Base-by-base conservation (phyloP, 2,888 invertebrate genomes). In the Philhelius pedissequus region DNA sequence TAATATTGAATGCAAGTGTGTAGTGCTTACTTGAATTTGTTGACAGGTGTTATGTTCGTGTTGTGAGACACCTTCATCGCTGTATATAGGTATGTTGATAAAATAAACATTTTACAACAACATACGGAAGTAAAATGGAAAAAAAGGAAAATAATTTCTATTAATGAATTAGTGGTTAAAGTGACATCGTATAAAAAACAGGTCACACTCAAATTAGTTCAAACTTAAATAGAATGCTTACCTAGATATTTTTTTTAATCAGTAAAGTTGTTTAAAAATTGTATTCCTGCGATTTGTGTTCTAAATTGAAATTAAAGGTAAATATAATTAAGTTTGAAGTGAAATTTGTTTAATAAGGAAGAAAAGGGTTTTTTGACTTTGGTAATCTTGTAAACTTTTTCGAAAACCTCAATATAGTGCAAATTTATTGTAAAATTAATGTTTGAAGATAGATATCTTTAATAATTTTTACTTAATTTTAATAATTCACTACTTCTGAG, bases 11-110 rank as follows among this genome's bases (percentile, higher is more conserved):
- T 79, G 83, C 69, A 79, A 69, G 64, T 43, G 0, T 50, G 30
- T 74, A 45, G 45, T 45, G 45, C 18, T 20, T 56, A 64, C 58
- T 58, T 74, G 38, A 68, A 60, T 79, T 66, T 75, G 50, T 64
- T 30, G 25, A 56, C 83, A 83, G 83, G 75, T 83, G 83, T 74
- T 74, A 32, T 13, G 56, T 83, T 79, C 83, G 83, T 83, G 79
- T 40, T 66, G 69, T 45, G 58, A n/a, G n/a, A 75, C 62, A 75
- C 74, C 75, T 83, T 83, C 70, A 64, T 64, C 20, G 25, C 6
- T 45, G 25, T 25, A 30, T 30, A 30, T 7, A 20, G 4, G 2
- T 30, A n/a, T 45, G 11, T 45, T 20, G 22, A 20, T 64, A 32
- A 64, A 48, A 43, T 13, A 45, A 45, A 43, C 13, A 30, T n/a